These are phyloP conservation scores for Hyposoter didymator DNA, from an alignment of 2,888 invertebrate species.

Conservation along the genomic window DNA sequence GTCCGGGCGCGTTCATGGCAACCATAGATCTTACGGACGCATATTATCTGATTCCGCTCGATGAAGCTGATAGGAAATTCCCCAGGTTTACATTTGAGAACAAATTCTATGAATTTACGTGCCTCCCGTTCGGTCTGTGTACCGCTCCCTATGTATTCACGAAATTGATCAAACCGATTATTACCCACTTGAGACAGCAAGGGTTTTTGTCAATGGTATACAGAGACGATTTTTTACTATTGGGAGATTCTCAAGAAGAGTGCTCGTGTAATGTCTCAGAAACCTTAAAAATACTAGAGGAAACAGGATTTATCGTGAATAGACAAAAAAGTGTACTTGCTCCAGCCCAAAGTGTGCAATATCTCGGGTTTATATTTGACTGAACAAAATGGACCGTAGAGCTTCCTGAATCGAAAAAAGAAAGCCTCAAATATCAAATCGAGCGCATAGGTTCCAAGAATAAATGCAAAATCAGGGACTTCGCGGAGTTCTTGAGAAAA, in stretches of 20 bases:
- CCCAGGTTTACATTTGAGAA: conserved; percentile 69
- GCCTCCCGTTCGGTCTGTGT: conserved; percentile 72
- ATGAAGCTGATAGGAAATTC: conserved; percentile 69
- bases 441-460: conserved; percentile 11
- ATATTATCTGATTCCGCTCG: conserved; percentile 66
- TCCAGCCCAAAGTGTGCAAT: conserved; percentile 34
- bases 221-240: conserved; percentile 59
- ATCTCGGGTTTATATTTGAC: conserved; percentile 55
- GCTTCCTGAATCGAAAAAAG: conserved; percentile 45
- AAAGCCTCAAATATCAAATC: conserved; percentile 28
- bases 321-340: conserved; percentile 47
- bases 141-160: conserved; percentile 73
- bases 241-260: conserved; percentile 47
- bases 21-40: conserved; percentile 62
- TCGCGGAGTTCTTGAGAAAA: conserved; percentile 8
- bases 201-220: conserved; percentile 55
- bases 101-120: conserved; percentile 70
- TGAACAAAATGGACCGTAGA: conserved; percentile 44
- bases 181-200: conserved; percentile 46
- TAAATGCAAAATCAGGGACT: conserved; percentile 39
- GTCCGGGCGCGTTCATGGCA: conserved; percentile 57
- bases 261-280: conserved; percentile 44
- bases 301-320: conserved; percentile 42
- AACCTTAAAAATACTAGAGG: conserved; percentile 20
- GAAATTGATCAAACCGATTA: conserved; percentile 71